Base-by-base conservation (phyloP, 2,888 invertebrate genomes). In the Epinotia bilunana region DNA sequence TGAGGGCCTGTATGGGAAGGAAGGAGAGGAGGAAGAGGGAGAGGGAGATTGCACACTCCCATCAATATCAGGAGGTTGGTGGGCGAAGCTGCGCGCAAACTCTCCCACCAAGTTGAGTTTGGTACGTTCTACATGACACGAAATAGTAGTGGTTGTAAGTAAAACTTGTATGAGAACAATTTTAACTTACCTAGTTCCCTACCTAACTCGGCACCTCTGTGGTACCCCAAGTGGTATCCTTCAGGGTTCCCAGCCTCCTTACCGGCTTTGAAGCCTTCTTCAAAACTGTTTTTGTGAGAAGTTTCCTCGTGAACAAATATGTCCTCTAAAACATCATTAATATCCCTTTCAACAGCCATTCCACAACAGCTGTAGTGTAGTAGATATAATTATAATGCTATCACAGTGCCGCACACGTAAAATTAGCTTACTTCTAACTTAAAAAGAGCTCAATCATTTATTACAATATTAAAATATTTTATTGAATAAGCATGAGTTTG, bases 221-320 rank as follows among this genome's bases (percentile, higher is more conserved):
- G 96, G 86, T 97, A 97, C 2, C 98, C 98, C 77, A 96, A 90
- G 86, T 97, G 96, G 85, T 95, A 97, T 2, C 96, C 97, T 84
- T 96, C 96, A 20, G 95, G 84, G 81, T 95, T 96, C 4, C 96
- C 97, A 81, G 95, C 94, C 49, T 89, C 87, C 68, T 88, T 88
- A 0, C 97, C 97, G 80, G 94, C 94, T 76, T 90, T 84, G 78
- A 93, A 95, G 6, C 98, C 98, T 89, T 97, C 96, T 71, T 95
- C 86, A 86, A 96, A 97, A 74, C 96, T 96, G 80, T 93, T 83
- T 75, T 95, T 90, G 58, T 95, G 95, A 70, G 96, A 90, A 73
- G 90, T 93, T 78, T 97, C 96, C 90, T 98, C 98, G 33, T 95
- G 94, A 3, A 97, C 89, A 53, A 96, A 89, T 82, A 97, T 95